Evolutionary conservation across 2,888 invertebrate species (phyloP), one percentile per base, ranked within the genome.

Genomic region (Sepiola atlantica): DNA sequence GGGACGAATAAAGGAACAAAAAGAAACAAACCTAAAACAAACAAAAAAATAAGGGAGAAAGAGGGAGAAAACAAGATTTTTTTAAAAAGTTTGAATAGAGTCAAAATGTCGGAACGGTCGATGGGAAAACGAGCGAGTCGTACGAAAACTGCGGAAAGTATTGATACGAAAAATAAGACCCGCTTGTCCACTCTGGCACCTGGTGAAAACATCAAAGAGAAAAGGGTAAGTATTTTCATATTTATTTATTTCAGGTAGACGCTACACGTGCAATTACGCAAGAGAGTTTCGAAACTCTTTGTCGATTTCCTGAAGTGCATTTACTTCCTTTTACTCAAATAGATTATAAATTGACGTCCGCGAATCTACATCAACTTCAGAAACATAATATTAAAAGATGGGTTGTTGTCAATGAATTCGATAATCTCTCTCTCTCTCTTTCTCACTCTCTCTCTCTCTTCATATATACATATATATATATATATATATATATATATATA

Each of bases 131-230:
- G 32, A n/a, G 4, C 32, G 16, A 92, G 55, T 18, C 92, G 92
- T 55, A 16, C 92, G 28, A 24, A 28, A 18, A 92, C 92, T 28
- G 54, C 45, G 28, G 92, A 92, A 6, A 92, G 54, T 94, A 95
- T 95, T 35, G 96, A 96, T 77, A 93, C 95, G 20, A 96, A 96
- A 94, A 96, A 95, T 93, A 97, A 97, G 94, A 96, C 96, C 35
- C 95, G 97, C 35, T 95, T 97, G 24, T 96, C 97, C 24, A 96
- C 96, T 16, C 95, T 97, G 92, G 96, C 96, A 24, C 96, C 96
- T 0, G 96, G 96, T n/a, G 97, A 97, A 95, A 97, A 97, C 95
- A 96, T 97, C 91, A 97, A 97, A 95, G 97, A 97, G 95, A 97
- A 97, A 96, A 97, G 97, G 96, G 97, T 97, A 95, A 95, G 92